These are phyloP conservation scores for Autographa gamma DNA, from an alignment of 2,888 invertebrate species.

Conservation along the genomic window DNA sequence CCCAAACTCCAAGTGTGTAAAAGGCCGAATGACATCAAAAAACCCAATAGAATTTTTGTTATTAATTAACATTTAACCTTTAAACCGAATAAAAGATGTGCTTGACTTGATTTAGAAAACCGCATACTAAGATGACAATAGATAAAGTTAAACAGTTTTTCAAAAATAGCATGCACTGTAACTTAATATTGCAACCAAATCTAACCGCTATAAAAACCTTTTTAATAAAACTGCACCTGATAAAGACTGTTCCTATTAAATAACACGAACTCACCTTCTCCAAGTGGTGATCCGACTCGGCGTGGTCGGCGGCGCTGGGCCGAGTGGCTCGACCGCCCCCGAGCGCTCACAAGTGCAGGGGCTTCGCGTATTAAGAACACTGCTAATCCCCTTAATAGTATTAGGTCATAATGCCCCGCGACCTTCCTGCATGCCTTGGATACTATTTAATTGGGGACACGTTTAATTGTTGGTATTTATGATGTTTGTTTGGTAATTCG, in stretches of 20 bases:
- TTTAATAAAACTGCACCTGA: no score
- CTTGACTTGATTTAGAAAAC: no score
- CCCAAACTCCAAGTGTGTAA: no score
- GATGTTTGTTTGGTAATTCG: constrained; percentile 19
- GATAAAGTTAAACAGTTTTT: no score
- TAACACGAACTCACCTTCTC: constrained; percentile 48
- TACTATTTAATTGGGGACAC: constrained; percentile 71
- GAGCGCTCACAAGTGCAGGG: constrained; percentile 80
- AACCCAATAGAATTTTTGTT: no score
- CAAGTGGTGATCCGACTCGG: constrained; percentile 52
- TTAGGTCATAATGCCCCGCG: constrained; percentile 77
- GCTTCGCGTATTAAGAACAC: constrained; percentile 82
- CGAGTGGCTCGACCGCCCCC: constrained; percentile 60
- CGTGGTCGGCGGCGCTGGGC: constrained; percentile 58
- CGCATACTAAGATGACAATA: no score
- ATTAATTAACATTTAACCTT: no score
- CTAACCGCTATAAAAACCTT: no score
- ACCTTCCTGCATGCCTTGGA: constrained; percentile 73
- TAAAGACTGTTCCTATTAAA: neutral
- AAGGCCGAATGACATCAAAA: no score
- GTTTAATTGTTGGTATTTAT: constrained; percentile 60
- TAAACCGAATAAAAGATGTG: no score
- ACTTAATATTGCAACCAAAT: no score
- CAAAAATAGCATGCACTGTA: no score
- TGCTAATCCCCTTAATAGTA: constrained; percentile 78